phyloP scores from a whole-genome alignment of 2,888 invertebrate genomes.

The Hydrotaea diabolus region DNA sequence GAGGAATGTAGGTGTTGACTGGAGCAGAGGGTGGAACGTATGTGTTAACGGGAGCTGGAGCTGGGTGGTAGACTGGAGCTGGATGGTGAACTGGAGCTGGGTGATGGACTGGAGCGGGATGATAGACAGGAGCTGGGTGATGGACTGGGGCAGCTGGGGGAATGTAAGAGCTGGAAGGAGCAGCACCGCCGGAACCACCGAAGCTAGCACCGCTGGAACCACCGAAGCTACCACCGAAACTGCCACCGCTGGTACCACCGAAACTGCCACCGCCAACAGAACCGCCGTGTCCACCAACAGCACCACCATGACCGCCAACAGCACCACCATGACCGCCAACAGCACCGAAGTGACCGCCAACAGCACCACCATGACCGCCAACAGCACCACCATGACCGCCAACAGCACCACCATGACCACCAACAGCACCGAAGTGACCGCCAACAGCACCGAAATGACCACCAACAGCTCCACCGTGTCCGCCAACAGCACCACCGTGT shows the following conservation, averaged over 20 bases:
- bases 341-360: too few relatives aligned
- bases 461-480: not conserved
- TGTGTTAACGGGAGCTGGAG: constrained; percentile 25
- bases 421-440: not conserved
- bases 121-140: not conserved
- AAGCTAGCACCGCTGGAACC: not conserved
- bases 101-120: not conserved
- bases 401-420: not conserved
- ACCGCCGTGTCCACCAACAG: not conserved
- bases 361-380: too few relatives aligned
- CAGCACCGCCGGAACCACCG: too few relatives aligned
- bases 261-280: not conserved
- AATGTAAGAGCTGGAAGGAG: constrained; percentile 4
- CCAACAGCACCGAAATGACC: not conserved
- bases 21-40: constrained; percentile 45
- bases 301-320: not conserved
- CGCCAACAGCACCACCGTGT: not conserved
- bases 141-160: not conserved
- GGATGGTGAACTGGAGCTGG: not conserved
- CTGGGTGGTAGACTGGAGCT: not conserved
- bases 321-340: too few relatives aligned
- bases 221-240: not conserved
- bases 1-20: constrained; percentile 37
- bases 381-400: not conserved
- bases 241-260: not conserved